Evolutionary conservation across 2,113 vertebrate species (phyloP).

Genomic region (Odontophorus gujanensis): DNA sequence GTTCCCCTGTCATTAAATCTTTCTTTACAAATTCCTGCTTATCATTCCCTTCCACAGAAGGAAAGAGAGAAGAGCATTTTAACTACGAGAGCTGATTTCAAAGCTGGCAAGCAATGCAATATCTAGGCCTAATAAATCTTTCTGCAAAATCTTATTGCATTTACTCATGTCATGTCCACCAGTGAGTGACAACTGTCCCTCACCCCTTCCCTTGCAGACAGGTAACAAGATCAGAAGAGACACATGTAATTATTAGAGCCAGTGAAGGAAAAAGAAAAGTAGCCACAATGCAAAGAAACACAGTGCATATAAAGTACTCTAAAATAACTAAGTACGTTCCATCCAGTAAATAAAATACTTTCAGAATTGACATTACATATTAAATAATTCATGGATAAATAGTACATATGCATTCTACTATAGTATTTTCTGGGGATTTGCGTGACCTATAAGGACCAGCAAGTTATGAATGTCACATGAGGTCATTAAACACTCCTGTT

Average conservation of each 20-base stretch:
- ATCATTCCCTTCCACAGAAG: background rate
- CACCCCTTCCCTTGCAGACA: background rate
- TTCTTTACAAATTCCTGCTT: background rate
- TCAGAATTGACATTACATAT: background rate
- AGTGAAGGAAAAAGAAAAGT: background rate
- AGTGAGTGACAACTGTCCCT: background rate
- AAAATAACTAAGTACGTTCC: background rate
- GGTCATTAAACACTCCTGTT: background rate
- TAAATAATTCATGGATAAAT: background rate
- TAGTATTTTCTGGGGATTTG: background rate
- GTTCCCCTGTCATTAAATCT: background rate
- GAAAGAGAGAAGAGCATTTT: background rate
- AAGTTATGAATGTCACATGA: background rate
- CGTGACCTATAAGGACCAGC: background rate
- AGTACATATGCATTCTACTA: background rate
- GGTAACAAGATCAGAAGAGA: background rate
- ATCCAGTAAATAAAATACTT: background rate
- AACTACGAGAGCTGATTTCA: background rate
- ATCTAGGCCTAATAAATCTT: background rate
- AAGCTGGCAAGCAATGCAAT: background rate
- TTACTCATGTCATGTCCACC: background rate
- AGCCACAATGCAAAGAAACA: background rate
- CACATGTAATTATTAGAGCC: background rate
- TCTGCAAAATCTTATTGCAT: background rate
- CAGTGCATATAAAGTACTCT: fast-evolving